Conservation (phyloP, 35 echinoderm and acorn worm genomes). For the Diadema setosum region DNA sequence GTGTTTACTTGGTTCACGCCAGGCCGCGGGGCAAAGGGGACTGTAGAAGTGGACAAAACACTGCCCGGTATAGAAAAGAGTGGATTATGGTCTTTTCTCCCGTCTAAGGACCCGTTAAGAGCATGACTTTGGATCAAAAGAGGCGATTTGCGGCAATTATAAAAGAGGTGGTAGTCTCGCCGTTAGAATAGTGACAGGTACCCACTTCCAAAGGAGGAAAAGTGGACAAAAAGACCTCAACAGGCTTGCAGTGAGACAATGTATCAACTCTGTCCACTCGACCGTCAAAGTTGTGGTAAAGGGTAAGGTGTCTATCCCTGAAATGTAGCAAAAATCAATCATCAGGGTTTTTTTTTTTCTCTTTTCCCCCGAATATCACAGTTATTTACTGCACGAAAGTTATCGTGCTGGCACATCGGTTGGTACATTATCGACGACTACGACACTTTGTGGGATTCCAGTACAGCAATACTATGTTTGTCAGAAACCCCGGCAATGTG, state of each 20-base stretch:
- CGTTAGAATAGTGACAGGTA: constrained; percentile 15
- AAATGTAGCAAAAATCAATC: too few relatives aligned
- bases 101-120: background rate
- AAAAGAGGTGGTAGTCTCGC: background rate
- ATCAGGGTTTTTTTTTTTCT: too few relatives aligned
- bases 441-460: too few relatives aligned
- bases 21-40: background rate
- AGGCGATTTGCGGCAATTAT: constrained; percentile 8
- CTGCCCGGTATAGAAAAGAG: background rate
- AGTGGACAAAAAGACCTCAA: background rate
- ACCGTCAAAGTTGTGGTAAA: background rate
- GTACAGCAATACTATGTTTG: too few relatives aligned
- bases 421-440: too few relatives aligned
- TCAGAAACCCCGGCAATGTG: too few relatives aligned
- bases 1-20: background rate
- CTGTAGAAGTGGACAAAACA: background rate
- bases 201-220: background rate
- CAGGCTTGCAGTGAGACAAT: background rate
- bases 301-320: too few relatives aligned
- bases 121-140: constrained; percentile 15
- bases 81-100: background rate
- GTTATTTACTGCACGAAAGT: too few relatives aligned
- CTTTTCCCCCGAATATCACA: too few relatives aligned
- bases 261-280: background rate
- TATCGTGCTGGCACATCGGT: too few relatives aligned